Evolutionary conservation across 2,888 invertebrate species (phyloP).

Genomic region (Pyralis farinalis): DNA sequence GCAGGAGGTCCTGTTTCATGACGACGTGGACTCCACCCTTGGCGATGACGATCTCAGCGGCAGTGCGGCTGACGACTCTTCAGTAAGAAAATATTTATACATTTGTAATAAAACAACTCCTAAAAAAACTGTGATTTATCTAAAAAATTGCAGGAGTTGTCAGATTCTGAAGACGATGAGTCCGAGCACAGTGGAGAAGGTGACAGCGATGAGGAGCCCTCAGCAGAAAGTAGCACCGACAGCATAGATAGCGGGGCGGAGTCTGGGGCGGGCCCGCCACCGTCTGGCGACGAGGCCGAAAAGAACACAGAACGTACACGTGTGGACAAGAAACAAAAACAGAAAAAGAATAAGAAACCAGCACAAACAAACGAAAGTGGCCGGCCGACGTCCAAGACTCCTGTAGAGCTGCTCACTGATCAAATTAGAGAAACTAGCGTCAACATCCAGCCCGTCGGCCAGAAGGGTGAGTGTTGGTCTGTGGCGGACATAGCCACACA

Average conservation of each 20-base stretch:
- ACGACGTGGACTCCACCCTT: conserved; percentile 74
- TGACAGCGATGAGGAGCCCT: conserved; percentile 33
- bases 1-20: conserved; percentile 75
- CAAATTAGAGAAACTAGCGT: conserved; percentile 47
- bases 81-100: conserved; percentile 37
- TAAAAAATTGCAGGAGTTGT: conserved; percentile 13
- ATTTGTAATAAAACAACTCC: too few relatives aligned
- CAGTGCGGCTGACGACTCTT: conserved; percentile 42
- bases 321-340: conserved; percentile 17
- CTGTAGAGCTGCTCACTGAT: conserved; percentile 44
- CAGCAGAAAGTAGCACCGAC: conserved; percentile 36
- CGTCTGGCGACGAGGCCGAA: conserved; percentile 39
- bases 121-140: too few relatives aligned
- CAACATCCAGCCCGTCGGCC: conserved; percentile 47
- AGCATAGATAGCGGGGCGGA: conserved; percentile 69
- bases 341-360: conserved; percentile 18
- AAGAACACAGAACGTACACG: conserved; percentile 20
- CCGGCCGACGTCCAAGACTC: conserved; percentile 17
- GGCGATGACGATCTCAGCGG: conserved; percentile 42
- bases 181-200: conserved; percentile 20
- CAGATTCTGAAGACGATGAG: conserved; percentile 37
- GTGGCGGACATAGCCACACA: too few relatives aligned
- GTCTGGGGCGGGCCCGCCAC: conserved; percentile 42
- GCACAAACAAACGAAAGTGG: conserved; percentile 12
- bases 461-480: conserved; percentile 50